A percentile compares a stretch with the other conserved stretches of the same genome.
Evolutionary conservation across 2,888 invertebrate species (phyloP).

Genomic region (Timema podura): DNA sequence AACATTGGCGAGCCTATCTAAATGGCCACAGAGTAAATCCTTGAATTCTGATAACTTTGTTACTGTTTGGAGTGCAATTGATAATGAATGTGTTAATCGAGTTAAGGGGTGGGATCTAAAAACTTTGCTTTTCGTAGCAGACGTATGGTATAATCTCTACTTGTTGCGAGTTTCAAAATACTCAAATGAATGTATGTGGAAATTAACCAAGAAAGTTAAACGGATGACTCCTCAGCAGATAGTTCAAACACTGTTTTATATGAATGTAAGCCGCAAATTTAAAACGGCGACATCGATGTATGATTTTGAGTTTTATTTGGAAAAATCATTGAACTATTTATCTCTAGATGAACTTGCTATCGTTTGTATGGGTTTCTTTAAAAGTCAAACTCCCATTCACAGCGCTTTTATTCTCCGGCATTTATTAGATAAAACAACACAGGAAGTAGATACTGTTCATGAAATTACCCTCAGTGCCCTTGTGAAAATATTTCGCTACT

Average conservation of each 20-base stretch:
- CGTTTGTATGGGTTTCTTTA: conserved; percentile 73
- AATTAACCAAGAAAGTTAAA: conserved; percentile 54
- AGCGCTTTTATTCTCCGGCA: conserved; percentile 48
- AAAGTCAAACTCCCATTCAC: conserved; percentile 62
- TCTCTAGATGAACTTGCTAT: conserved; percentile 64
- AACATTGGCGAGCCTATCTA: conserved; percentile 50
- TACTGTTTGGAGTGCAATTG: conserved; percentile 63
- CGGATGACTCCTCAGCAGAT: conserved; percentile 57
- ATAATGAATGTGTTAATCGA: conserved; percentile 56
- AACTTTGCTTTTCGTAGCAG: conserved; percentile 54
- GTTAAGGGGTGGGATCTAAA: conserved; percentile 51
- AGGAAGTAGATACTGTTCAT: conserved; percentile 52
- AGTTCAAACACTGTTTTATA: conserved; percentile 63
- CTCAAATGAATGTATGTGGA: conserved; percentile 51
- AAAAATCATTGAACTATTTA: conserved; percentile 52
- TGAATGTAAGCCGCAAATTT: conserved; percentile 54
- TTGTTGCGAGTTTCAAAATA: conserved; percentile 55
- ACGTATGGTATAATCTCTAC: conserved; percentile 61
- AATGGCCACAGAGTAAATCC: conserved; percentile 52
- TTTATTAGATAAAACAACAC: conserved; percentile 52
- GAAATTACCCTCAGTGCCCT: conserved; percentile 64
- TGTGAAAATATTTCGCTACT: conserved; percentile 61
- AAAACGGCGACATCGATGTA: conserved; percentile 49
- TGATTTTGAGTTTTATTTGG: conserved; percentile 58
- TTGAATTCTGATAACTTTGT: conserved; percentile 56